Base-by-base conservation (phyloP, 2,888 invertebrate genomes). In the Galerucella nymphaeae region DNA sequence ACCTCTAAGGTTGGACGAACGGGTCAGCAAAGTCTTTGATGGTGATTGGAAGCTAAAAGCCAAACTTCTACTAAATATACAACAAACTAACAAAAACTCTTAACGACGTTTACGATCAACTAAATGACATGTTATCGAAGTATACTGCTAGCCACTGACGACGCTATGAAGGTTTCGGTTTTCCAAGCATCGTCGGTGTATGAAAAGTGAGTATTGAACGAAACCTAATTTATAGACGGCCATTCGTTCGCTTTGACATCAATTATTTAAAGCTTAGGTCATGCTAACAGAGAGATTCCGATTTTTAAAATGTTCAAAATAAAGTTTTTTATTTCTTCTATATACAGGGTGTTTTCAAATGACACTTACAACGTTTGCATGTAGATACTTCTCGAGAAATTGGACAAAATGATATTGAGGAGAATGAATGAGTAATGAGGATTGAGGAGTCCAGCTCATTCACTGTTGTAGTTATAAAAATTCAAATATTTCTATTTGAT, bases 51-150 rank as follows among this genome's bases (percentile, higher is more conserved):
- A 80, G 78, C 79, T 80, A 73, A 83, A 83, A 80, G 38, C 61
- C 61, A 18, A 62, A 62, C 42, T 83, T 83, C 30, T 82, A 74
- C 80, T 53, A 55, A 63, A 69, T 63, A 55, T 11, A 62, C 48
- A 23, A 18, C 20, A 38, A 64, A 45, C 72, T 45, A 82, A 83
- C 84, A 83, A 83, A 83, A 81, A 82, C 71, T 79, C 81, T 81
- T 70, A 82, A 83, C 81, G 83, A 80, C 80, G 80, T 83, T 81
- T 80, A 79, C 61, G 8, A 38, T 78, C 74, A 73, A 63, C 70
- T 55, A 82, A 83, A 82, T 82, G 81, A 82, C 79, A 78, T 81
- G 80, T 83, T 82, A 82, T 83, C 81, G 81, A 82, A 81, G 80
- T 80, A 76, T 80, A 79, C 77, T 45, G 18, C 61, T 18, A 16